A percentile compares a stretch with the other conserved stretches of the same genome.
phyloP scores from a whole-genome alignment of 2,888 invertebrate genomes.

The Drosophila parthenogenetica region DNA sequence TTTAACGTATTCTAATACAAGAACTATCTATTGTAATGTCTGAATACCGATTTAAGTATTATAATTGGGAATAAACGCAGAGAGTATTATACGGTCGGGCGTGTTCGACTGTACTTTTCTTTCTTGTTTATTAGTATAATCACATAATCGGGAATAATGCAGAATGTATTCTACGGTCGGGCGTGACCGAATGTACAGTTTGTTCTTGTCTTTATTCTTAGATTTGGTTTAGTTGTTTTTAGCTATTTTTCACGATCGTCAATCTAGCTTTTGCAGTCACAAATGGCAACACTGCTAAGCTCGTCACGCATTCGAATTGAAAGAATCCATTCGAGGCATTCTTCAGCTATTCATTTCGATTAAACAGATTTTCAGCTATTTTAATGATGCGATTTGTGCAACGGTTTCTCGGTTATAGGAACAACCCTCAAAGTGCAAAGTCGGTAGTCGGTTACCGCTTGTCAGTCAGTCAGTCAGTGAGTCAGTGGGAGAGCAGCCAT shows the following conservation, averaged over 20 bases:
- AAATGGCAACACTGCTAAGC: neutral
- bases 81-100: no score
- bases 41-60: no score
- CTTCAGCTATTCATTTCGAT: conserved; percentile 50
- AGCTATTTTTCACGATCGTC: neutral
- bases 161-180: no score
- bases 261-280: conserved; percentile 5
- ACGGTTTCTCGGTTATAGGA: conserved; percentile 25
- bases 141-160: no score
- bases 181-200: no score
- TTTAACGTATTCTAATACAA: no score
- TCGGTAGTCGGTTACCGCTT: conserved; percentile 13
- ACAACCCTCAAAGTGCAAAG: conserved; percentile 51
- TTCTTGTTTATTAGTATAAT: no score
- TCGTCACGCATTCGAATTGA: conserved; percentile 16
- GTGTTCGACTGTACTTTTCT: no score
- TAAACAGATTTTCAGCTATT: conserved; percentile 75
- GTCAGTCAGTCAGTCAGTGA: conserved; percentile 69
- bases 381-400: conserved; percentile 77
- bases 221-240: neutral
- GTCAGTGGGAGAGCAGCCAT: conserved; percentile 68
- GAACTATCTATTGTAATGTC: no score
- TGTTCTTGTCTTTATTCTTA: no score
- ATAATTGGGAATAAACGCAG: no score
- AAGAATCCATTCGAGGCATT: conserved; percentile 8